Evolutionary conservation across 2,797 vertebrate species (phyloP).

Genomic region (Semotilus atromaculatus): DNA sequence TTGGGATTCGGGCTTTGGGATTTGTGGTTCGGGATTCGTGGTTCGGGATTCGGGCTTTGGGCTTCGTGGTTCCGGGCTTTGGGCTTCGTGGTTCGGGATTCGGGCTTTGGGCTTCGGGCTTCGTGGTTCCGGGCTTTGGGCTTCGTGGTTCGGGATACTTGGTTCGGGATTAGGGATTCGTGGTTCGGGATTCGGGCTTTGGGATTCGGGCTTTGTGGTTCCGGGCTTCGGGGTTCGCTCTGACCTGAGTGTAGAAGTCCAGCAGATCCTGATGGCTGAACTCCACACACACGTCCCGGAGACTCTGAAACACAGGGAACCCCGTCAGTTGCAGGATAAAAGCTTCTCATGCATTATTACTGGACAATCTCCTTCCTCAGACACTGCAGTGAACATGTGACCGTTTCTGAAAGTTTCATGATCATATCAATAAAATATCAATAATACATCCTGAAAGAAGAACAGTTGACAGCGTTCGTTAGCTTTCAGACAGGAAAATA

Average conservation of each 20-base stretch:
- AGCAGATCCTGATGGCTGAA: constrained; percentile 93
- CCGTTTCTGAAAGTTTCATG: constrained; percentile 2
- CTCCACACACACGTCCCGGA: constrained; percentile 90
- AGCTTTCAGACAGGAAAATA: background rate
- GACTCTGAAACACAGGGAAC: constrained; percentile 70
- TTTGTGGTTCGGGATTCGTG: no score
- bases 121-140: no score
- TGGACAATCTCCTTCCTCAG: constrained; percentile 63
- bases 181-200: no score
- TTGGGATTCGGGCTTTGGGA: no score
- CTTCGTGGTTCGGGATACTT: no score
- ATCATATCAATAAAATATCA: constrained; percentile 8
- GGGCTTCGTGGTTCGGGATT: no score
- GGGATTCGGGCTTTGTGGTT: no score
- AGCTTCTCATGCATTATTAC: constrained; percentile 74
- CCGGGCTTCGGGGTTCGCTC: constrained; percentile 61
- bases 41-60: no score
- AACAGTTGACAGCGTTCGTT: background rate
- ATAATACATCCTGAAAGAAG: background rate
- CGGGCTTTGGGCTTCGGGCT: no score
- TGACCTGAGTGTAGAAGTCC: constrained; percentile 96
- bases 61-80: no score
- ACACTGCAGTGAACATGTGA: constrained; percentile 49
- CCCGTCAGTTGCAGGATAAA: constrained; percentile 60
- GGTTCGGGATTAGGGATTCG: no score